Evolutionary conservation across 2,797 vertebrate genomes (phyloP).

Genomic region (Pitangus sulphuratus): DNA sequence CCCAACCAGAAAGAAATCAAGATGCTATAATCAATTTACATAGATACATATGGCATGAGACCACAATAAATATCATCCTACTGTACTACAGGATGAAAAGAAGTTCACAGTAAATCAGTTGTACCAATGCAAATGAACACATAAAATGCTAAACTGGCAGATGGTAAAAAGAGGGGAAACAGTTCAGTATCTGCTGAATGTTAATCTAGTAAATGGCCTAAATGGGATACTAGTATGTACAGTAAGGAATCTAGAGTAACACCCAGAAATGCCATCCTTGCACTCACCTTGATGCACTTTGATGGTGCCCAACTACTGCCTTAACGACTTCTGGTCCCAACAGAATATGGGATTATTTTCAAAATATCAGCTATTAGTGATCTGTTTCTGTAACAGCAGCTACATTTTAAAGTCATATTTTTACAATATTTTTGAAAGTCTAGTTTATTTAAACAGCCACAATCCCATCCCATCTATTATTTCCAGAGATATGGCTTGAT

Average conservation of each 20-base stretch:
- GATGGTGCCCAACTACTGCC: background rate
- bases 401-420: background rate
- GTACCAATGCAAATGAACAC: background rate
- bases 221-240: background rate
- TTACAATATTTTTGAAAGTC: background rate
- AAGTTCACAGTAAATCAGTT: background rate
- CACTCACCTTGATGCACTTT: background rate
- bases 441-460: background rate
- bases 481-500: background rate
- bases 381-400: background rate
- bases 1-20: background rate
- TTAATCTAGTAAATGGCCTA: background rate
- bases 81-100: background rate
- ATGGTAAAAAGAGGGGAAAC: background rate
- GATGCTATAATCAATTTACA: background rate
- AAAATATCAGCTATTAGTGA: background rate
- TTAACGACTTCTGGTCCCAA: background rate
- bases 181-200: background rate
- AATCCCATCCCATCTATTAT: background rate
- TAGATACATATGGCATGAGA: background rate
- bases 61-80: background rate
- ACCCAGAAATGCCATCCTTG: background rate
- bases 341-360: background rate
- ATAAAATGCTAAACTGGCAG: background rate
- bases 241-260: background rate